Conservation (phyloP, 2,888 invertebrate species). For the Pyrocoelia pectoralis region DNA sequence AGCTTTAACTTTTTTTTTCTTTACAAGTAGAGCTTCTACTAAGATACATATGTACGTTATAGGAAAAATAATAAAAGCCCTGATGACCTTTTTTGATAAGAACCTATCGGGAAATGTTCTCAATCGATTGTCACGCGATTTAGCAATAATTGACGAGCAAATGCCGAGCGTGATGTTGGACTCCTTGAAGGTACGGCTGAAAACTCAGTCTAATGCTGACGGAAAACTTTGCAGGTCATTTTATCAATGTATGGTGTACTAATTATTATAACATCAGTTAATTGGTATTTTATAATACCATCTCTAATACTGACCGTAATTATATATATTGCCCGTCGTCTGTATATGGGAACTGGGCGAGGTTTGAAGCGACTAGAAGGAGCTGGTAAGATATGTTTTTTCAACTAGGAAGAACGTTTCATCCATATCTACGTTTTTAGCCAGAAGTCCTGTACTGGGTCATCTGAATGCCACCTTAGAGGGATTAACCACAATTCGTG, state of each 20-base stretch:
- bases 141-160: slow-evolving; percentile 38
- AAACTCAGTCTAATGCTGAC: background rate
- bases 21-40: slow-evolving; percentile 32
- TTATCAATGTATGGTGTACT: slow-evolving; percentile 12
- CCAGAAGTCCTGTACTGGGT: slow-evolving; percentile 80
- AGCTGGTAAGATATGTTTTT: slow-evolving; percentile 60
- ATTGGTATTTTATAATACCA: slow-evolving; percentile 72
- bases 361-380: slow-evolving; percentile 76
- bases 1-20: slow-evolving; percentile 36
- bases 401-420: background rate
- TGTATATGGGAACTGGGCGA: slow-evolving; percentile 77
- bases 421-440: slow-evolving; percentile 58
- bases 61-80: slow-evolving; percentile 33
- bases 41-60: slow-evolving; percentile 35
- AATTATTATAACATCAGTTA: slow-evolving; percentile 57
- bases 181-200: slow-evolving; percentile 33
- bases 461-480: slow-evolving; percentile 79
- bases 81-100: slow-evolving; percentile 33
- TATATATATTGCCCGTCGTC: slow-evolving; percentile 68
- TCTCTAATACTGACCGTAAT: slow-evolving; percentile 65
- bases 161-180: slow-evolving; percentile 27
- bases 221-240: background rate
- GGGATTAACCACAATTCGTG: slow-evolving; percentile 80
- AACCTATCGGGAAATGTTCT: slow-evolving; percentile 38
- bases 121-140: slow-evolving; percentile 40